A percentile compares a stretch with the other conserved stretches of the same genome.
These are phyloP conservation scores for Pemphigus obesinymphae DNA, from an alignment of 1,140 invertebrate species.

Conservation along the genomic window DNA sequence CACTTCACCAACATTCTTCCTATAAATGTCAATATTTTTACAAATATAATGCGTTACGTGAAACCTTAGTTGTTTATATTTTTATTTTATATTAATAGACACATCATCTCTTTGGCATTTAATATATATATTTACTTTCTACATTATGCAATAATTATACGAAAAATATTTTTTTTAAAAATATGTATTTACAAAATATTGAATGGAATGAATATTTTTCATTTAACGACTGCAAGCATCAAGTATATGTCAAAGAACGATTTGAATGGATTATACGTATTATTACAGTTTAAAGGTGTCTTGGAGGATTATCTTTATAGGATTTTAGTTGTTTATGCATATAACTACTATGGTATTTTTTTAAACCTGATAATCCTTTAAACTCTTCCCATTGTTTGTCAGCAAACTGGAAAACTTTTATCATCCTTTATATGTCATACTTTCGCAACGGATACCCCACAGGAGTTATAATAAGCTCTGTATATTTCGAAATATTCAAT, in stretches of 20 bases:
- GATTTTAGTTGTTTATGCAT: neutral
- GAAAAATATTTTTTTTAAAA: no score
- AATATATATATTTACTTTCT: no score
- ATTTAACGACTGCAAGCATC: neutral
- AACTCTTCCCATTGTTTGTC: neutral
- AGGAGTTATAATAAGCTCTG: neutral
- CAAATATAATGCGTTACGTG: no score
- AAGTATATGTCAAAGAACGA: neutral
- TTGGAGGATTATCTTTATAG: neutral
- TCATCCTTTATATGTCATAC: neutral
- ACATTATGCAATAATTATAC: no score
- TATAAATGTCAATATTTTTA: no score
- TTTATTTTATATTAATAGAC: no score
- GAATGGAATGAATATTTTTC: neutral
- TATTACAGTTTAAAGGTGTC: neutral
- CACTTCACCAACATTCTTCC: no score
- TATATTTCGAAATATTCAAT: neutral
- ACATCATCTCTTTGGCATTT: no score
- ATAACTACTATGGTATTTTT: neutral
- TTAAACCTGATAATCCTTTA: slow-evolving; percentile 3
- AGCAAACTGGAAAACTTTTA: neutral
- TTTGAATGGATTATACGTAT: neutral
- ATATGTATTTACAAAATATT: no score
- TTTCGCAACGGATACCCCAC: neutral
- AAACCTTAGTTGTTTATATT: no score